Base-by-base conservation (phyloP, 2,797 vertebrate species). In the Mallotus villosus region DNA sequence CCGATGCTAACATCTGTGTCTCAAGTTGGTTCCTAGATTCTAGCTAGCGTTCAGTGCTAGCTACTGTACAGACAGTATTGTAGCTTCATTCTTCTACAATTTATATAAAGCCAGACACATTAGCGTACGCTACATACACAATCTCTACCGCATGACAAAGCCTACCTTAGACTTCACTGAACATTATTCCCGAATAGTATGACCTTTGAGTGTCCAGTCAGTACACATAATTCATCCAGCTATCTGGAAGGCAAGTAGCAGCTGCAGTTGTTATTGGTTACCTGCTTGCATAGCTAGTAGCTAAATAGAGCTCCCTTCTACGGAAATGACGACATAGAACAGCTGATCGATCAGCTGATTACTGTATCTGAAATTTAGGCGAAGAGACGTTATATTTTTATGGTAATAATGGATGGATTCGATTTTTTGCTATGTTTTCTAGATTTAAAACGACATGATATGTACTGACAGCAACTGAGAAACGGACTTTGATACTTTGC, bases 291-390 rank as follows among this genome's bases (percentile, higher is more conserved):
- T 27, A 4, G 66, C 21, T 68, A 32, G 66, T 51, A 68, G 66
- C 27, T 32, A 68, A 68, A 58, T 41, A 21, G 55, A 60, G 67
- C 32, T 4, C 9, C 24, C 22, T 14, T 2, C 29, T 37, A 49
- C 67, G 67, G 67, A 68, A 25, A 49, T 70, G 68, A 70, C 68
- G 68, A 60, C 58, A 60, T 14, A 9, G 22, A 70, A 61, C 68
- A 70, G 68, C 57, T 60, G 57, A 70, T 70, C 58, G 3, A 61
- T 8, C 68, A 70, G 32, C 53, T 58, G 27, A 37, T 51, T 4
- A 60, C n/a, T 6, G 19, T 1, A 21, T 9, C 32, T 8, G 32
- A 34, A 6, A 34, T 34, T 6, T 34, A 34, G 32, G 32, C 8
- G 7, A 34, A 8, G 32, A 34, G 57, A 57, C 24, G 21, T 58